Evolutionary conservation across 2,797 vertebrate species (phyloP).

Genomic region (Notamacropus eugenii): DNA sequence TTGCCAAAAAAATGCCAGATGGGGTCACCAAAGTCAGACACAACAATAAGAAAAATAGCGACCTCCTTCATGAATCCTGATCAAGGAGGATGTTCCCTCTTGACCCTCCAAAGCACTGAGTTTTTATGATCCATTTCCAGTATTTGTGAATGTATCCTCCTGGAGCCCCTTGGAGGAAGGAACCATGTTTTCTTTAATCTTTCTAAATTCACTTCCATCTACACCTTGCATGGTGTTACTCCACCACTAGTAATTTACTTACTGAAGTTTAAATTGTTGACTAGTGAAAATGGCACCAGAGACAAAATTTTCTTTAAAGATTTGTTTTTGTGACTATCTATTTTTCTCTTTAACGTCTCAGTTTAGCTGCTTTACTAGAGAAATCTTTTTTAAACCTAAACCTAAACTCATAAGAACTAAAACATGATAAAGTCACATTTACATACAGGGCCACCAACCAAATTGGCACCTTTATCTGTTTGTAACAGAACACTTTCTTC

Average conservation of each 20-base stretch:
- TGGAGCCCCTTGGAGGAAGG: background rate
- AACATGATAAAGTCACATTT: background rate
- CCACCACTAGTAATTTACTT: background rate
- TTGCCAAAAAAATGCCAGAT: background rate
- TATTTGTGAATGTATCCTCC: background rate
- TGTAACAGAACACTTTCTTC: background rate
- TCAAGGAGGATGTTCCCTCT: background rate
- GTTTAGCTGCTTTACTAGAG: background rate
- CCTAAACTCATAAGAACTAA: background rate
- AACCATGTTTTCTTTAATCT: background rate
- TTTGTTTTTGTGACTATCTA: background rate
- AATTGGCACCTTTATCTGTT: background rate
- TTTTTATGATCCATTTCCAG: background rate
- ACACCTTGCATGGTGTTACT: background rate
- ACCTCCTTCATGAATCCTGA: background rate
- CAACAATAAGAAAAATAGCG: background rate
- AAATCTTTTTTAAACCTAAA: background rate
- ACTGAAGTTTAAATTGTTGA: background rate
- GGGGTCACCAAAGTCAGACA: background rate
- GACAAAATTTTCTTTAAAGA: background rate
- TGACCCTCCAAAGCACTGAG: background rate
- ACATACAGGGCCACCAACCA: background rate
- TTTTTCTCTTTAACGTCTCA: background rate
- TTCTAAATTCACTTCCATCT: background rate
- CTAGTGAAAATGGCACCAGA: background rate